phyloP scores from a whole-genome alignment of 2,113 vertebrate species.

The Rhabdomys dilectus region DNA sequence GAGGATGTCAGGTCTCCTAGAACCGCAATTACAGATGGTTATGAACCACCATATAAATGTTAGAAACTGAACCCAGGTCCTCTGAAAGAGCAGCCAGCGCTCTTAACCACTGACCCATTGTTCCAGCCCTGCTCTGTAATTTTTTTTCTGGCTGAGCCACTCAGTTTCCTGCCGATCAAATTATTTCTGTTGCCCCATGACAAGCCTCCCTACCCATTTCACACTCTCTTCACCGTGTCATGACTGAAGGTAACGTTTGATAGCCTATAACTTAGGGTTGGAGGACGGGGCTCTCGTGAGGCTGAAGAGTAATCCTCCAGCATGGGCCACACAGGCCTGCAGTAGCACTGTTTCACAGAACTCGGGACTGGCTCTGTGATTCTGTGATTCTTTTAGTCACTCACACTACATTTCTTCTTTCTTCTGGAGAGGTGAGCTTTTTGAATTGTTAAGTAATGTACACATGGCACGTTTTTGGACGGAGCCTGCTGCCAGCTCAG shows the following conservation, averaged over 20 bases:
- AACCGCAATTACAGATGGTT: neutral
- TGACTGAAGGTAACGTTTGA: neutral
- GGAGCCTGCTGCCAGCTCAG: neutral
- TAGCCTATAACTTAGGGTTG: neutral
- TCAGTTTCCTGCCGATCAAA: neutral
- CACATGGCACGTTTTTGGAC: neutral
- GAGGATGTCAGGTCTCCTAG: neutral
- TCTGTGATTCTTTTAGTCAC: neutral
- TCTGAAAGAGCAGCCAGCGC: neutral
- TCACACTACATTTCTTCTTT: neutral
- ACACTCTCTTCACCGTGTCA: neutral
- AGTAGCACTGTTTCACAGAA: no score
- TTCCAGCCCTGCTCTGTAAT: neutral
- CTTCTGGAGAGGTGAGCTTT: neutral
- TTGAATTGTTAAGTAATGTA: neutral
- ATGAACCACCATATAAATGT: neutral
- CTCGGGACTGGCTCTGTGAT: neutral
- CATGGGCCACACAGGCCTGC: rapidly evolving
- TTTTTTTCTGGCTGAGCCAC: neutral
- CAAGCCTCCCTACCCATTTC: neutral
- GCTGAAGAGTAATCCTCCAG: no score
- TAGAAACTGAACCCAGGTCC: neutral
- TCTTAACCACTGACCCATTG: neutral
- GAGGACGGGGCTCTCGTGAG: neutral
- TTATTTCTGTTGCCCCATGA: neutral